Percentiles rank a stretch among this genome's conserved stretches.
Evolutionary conservation across 2,888 invertebrate species (phyloP).

Genomic region (Pachydiplax longipennis): DNA sequence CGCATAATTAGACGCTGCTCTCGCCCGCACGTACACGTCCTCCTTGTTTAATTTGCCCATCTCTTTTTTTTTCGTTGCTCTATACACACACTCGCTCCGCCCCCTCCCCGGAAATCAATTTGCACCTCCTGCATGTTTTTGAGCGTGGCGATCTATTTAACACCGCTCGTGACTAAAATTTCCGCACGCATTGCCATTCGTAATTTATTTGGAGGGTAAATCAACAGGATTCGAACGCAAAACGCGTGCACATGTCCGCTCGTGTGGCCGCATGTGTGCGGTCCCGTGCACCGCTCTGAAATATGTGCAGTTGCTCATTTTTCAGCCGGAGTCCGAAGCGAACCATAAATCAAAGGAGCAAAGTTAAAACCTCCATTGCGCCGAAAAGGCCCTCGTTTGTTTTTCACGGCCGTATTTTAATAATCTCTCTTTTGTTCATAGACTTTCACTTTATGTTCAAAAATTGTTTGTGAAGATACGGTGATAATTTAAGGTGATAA

Average conservation of each 20-base stretch:
- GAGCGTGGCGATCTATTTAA: slow-evolving; percentile 41
- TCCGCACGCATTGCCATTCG: background rate
- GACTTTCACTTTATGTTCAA: slow-evolving; percentile 33
- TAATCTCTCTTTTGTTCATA: slow-evolving; percentile 22
- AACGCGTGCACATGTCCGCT: background rate
- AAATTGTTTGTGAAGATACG: slow-evolving; percentile 13
- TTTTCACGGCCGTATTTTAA: slow-evolving; percentile 5
- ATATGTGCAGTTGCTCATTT: slow-evolving; percentile 33
- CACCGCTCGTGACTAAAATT: slow-evolving; percentile 5
- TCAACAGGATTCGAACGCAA: background rate
- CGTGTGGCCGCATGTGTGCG: background rate
- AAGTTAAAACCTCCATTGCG: background rate
- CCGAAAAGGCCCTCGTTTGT: background rate
- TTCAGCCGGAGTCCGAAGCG: background rate
- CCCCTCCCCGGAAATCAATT: slow-evolving; percentile 28
- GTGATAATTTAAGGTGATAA: slow-evolving; percentile 31
- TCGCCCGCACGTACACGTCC: background rate
- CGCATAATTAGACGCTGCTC: background rate
- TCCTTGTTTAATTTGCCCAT: background rate
- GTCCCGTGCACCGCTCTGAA: background rate
- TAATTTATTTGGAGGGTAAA: slow-evolving; percentile 1
- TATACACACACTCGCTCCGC: background rate
- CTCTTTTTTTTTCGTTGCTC: background rate
- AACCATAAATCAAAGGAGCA: slow-evolving; percentile 19
- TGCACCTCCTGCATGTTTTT: slow-evolving; percentile 11